Evolutionary conservation across 2,113 vertebrate species (phyloP).

Genomic region (Leptobrachium ailaonicum): DNA sequence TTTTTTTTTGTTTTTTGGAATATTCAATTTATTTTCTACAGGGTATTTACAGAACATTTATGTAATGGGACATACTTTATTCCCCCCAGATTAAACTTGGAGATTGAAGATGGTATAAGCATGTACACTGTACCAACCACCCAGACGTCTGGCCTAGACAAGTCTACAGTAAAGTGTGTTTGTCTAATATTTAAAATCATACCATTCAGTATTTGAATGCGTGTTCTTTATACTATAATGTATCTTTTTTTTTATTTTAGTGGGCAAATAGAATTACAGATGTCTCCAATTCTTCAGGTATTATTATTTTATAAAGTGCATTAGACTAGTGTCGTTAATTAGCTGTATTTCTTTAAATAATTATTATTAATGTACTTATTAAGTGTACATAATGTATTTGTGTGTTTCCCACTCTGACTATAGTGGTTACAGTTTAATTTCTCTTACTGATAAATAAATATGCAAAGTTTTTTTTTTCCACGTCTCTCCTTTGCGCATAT

Average conservation of each 20-base stretch:
- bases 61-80: no score
- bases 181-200: constrained; percentile 35
- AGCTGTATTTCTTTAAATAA: no score
- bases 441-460: no score
- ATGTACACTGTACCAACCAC: constrained; percentile 72
- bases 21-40: no score
- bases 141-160: constrained; percentile 62
- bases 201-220: neutral
- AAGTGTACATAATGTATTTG: no score
- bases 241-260: constrained; percentile 59
- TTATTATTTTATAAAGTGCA: neutral
- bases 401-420: no score
- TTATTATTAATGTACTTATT: no score
- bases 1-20: no score
- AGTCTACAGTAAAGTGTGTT: constrained; percentile 63
- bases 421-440: no score
- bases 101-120: constrained; percentile 68
- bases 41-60: no score
- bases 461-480: no score
- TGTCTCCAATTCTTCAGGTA: constrained; percentile 76
- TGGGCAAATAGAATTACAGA: constrained; percentile 75
- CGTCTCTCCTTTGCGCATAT: no score
- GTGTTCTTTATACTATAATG: neutral
- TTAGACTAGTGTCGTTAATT: neutral
- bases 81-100: constrained; percentile 68